Evolutionary conservation across 2,797 vertebrate species (phyloP), one percentile per base, ranked within the genome.

Genomic region (Acanthornis magna): DNA sequence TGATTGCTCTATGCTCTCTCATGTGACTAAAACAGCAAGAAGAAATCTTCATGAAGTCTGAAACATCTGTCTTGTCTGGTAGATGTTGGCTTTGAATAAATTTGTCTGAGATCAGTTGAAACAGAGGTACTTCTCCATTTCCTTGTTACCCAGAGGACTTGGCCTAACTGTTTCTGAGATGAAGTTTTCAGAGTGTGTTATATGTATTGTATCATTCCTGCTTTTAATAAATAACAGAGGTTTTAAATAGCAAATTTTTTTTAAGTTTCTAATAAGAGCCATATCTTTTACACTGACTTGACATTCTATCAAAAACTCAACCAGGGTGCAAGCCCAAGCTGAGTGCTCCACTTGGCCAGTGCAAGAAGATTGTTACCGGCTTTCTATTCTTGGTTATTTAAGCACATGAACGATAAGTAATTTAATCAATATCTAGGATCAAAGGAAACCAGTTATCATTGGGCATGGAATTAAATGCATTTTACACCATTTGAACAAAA

Each of bases 161-260:
- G 86, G 71, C 78, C 58, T 32, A 81, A 62, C 81, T 93, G n/a
- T 77, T 94, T 84, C 77, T 57, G 70, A 93, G 75, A 79, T 76
- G 36, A 78, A 92, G 54, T 89, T 92, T 95, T 94, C 53, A 65
- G 77, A 47, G 47, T 85, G 14, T 60, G 10, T 94, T 91, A 13
- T 36, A 58, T 88, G 79, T 85, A 30, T 77, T 91, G 16, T 51
- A 79, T 90, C 22, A 32, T 70, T 96, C 78, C 82, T 78, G 36
- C 50, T 95, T 96, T 89, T 94, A 88, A 94, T 86, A 93, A 95
- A 95, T n/a, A 48, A 42, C 5, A 18, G 45, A 75, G 40, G 27
- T 43, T 91, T 93, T 89, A 83, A 93, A 72, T 78, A 88, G 60
- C 13, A 74, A 82, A 25, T 5, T 6, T 29, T 38, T 47, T 74